Percentiles rank a stretch among this genome's conserved stretches.
Conservation (phyloP, 2,797 vertebrate genomes). For the Tolypeutes matacus region DNA sequence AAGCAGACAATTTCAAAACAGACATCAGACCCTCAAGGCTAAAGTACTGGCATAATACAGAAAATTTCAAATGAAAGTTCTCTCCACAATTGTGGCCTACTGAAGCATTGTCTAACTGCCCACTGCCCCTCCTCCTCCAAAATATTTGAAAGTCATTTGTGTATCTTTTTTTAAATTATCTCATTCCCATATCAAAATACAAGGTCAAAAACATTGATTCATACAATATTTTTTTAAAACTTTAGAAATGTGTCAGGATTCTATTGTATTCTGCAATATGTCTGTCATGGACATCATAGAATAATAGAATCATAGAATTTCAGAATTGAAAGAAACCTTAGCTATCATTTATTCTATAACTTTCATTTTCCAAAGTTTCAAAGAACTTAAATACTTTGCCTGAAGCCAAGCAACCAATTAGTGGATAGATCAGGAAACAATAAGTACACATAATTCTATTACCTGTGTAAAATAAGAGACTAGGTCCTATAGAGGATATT, state of each 20-base stretch:
- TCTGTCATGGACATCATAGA: not conserved
- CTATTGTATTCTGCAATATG: not conserved
- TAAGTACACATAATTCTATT: conserved; percentile 48
- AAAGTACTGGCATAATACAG: conserved; percentile 29
- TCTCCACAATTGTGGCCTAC: not conserved
- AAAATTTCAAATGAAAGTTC: conserved; percentile 65
- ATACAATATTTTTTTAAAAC: not conserved
- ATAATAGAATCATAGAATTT: conserved; percentile 44
- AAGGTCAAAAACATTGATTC: conserved; percentile 51
- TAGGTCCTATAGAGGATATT: not conserved
- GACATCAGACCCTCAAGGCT: conserved; percentile 53
- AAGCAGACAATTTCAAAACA: conserved; percentile 70
- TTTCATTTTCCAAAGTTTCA: conserved; percentile 57
- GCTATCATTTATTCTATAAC: not conserved
- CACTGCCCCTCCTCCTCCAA: not conserved
- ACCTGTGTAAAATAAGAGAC: conserved; percentile 42
- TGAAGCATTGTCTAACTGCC: not conserved
- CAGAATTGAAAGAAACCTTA: conserved; percentile 1
- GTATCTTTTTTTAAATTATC: conserved; percentile 22
- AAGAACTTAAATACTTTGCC: conserved; percentile 40
- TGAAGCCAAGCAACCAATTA: conserved; percentile 50
- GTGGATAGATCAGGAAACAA: conserved; percentile 49
- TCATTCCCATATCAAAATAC: conserved; percentile 63
- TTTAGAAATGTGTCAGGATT: conserved; percentile 49
- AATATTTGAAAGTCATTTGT: not conserved